Conservation (phyloP, 1,140 invertebrate species). For the Steinernema feltiae region DNA sequence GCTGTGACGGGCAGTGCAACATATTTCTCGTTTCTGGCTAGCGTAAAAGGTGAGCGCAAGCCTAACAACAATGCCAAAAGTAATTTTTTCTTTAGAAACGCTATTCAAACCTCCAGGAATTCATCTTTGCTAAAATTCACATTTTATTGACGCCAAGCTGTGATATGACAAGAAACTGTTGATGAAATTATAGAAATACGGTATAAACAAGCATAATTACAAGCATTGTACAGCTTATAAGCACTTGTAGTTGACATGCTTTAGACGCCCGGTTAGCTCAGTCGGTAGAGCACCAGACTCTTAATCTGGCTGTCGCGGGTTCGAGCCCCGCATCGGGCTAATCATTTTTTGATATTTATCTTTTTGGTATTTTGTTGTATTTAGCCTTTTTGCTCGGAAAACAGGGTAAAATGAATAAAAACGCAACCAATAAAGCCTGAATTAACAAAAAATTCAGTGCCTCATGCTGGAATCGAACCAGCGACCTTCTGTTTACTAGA, state of each 20-base stretch:
- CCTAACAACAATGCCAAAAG: background rate
- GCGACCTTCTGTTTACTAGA: slow-evolving; percentile 50
- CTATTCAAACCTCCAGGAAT: slow-evolving; percentile 50
- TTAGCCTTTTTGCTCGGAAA: no score
- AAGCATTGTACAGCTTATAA: no score
- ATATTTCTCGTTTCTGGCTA: slow-evolving; percentile 63
- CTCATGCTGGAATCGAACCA: slow-evolving; percentile 50
- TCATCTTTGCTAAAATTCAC: slow-evolving; percentile 43
- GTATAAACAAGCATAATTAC: no score
- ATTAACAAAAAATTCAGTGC: no score
- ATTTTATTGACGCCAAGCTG: slow-evolving; percentile 37
- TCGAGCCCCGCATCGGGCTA: slow-evolving; percentile 57
- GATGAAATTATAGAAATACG: background rate
- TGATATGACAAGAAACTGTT: background rate
- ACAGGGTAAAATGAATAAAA: no score
- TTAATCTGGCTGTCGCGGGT: slow-evolving; percentile 58
- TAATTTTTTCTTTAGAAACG: slow-evolving; percentile 39
- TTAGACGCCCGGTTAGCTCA: slow-evolving; percentile 57
- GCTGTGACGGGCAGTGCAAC: slow-evolving; percentile 65
- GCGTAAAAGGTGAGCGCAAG: slow-evolving; percentile 58
- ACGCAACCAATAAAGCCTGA: no score
- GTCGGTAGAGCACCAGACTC: slow-evolving; percentile 58
- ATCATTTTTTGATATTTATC: no score
- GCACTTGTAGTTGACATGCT: no score
- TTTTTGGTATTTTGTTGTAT: no score